Base-by-base conservation (phyloP, 2,797 vertebrate genomes). In the Amblyraja radiata region DNA sequence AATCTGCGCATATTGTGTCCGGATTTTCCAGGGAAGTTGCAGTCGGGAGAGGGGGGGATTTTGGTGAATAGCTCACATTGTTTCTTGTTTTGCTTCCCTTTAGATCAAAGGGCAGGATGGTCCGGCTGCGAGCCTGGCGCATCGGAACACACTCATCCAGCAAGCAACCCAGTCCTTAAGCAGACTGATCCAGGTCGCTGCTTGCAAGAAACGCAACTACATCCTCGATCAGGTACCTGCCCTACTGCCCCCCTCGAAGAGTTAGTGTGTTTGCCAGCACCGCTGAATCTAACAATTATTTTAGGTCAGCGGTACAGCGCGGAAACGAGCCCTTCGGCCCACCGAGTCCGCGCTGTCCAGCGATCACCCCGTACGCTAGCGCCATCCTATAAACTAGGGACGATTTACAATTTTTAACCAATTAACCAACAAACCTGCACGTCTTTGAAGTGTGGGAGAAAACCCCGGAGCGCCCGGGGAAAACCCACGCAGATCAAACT, bases 121-220 rank as follows among this genome's bases (percentile, higher is more conserved):
- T 10, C 95, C 95, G 78, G 95, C 95, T 93, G 93, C 95, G 95
- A 95, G 95, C 73, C 95, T 95, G 39, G 96, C 96, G 94, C 95
- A 95, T 93, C 96, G 94, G 94, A 97, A 97, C 91, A 93, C 94
- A 93, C 95, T 95, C 94, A 95, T 97, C 93, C 97, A 97, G 95
- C 97, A 98, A 96, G 98, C 98, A 74, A 97, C 97, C 93, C 97
- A 97, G 94, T 98, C 97, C 95, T 95, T 99, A 93, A 98, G 97
- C 93, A 96, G 98, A 78, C 95, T 98, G 93, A 97, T 98, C 94
- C 98, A 97, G 94, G 94, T 97, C 6, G 98, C 97, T 83, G 97
- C 97, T 68, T 94, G 96, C 93, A 97, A 95, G 93, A 97, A 96
- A 78, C 96, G 97, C 25, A 99, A 98, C 95, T 98, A 97, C 94